Base-by-base conservation (phyloP, 2,888 invertebrate species). In the Celastrina argiolus region DNA sequence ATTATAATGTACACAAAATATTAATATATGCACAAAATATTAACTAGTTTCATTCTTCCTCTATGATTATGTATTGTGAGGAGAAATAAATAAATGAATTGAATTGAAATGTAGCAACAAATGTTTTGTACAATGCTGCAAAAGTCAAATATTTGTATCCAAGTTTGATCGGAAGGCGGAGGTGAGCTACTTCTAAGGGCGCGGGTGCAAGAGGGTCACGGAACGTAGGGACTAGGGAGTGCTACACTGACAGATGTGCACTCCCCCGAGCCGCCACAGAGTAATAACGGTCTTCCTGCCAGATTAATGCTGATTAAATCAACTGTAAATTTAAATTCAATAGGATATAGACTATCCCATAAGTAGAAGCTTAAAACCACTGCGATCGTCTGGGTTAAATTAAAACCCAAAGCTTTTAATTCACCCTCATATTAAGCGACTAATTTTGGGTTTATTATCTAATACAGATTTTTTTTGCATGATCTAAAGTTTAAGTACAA, bases 221-320 rank as follows among this genome's bases (percentile, higher is more conserved):
- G 68, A 69, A 69, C 68, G 65, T 65, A 71, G 73, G 74, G 76
- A 72, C 63, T 65, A 71, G 73, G 74, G 76, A 72, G 71, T 68
- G 67, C 67, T 69, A 71, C 72, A 71, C 71, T 73, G 78, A 75
- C 80, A 79, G 80, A 80, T 80, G 80, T 71, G 75, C 69, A 70
- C 67, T 74, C 74, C 74, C 74, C 65, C 58, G 74, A 72, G 73
- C 56, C 69, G 66, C 39, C 64, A 67, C 68, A 73, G 71, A 71
- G 68, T 56, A 72, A 51, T 65, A 56, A 67, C 67, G 51, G 51
- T 66, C 66, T 59, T 67, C 63, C n/a, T 63, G 63, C 56, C 67
- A 56, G 36, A 36, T 58, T 66, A 56, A 61, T 36, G 34, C 1
- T n/a, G 26, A 61, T 39, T 51, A 61, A 63, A 63, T 63, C n/a